phyloP scores from a whole-genome alignment of 2,113 vertebrate genomes.

The Misgurnus mizolepis region DNA sequence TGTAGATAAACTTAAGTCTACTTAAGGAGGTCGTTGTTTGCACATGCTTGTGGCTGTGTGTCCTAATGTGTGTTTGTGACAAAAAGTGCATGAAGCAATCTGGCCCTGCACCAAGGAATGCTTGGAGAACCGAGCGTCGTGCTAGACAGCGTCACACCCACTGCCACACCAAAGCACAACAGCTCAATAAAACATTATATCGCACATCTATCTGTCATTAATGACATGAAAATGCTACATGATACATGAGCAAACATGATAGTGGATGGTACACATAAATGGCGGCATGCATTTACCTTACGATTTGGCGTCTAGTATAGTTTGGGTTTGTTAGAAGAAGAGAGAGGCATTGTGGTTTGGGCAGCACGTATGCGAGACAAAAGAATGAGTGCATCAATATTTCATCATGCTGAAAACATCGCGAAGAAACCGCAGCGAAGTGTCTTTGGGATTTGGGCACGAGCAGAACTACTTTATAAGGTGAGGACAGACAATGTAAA shows the following conservation, averaged over 20 bases:
- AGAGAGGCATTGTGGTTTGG: conserved; percentile 62
- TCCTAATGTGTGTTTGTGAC: conserved; percentile 37
- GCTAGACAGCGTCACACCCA: conserved; percentile 71
- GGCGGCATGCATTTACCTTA: neutral
- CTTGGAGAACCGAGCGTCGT: conserved; percentile 63
- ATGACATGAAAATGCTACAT: neutral
- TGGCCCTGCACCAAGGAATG: conserved; percentile 72
- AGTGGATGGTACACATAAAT: neutral
- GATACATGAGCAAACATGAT: neutral
- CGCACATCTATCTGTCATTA: neutral
- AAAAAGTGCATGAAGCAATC: conserved; percentile 73
- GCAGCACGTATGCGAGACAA: conserved; percentile 76
- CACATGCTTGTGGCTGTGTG: neutral
- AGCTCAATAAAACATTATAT: conserved; percentile 59
- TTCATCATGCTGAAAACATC: conserved; percentile 72
- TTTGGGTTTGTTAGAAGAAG: neutral
- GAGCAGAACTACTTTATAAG: neutral
- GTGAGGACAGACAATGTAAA: conserved; percentile 8
- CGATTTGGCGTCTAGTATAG: neutral
- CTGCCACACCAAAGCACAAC: conserved; percentile 51
- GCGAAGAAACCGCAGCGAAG: conserved; percentile 60
- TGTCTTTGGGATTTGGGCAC: conserved; percentile 62
- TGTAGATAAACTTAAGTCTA: too few species aligned
- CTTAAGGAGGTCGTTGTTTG: neutral
- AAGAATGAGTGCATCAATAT: conserved; percentile 72